These are phyloP conservation scores for Drosophila leontia DNA, from an alignment of 1,140 invertebrate genomes.

Conservation along the genomic window DNA sequence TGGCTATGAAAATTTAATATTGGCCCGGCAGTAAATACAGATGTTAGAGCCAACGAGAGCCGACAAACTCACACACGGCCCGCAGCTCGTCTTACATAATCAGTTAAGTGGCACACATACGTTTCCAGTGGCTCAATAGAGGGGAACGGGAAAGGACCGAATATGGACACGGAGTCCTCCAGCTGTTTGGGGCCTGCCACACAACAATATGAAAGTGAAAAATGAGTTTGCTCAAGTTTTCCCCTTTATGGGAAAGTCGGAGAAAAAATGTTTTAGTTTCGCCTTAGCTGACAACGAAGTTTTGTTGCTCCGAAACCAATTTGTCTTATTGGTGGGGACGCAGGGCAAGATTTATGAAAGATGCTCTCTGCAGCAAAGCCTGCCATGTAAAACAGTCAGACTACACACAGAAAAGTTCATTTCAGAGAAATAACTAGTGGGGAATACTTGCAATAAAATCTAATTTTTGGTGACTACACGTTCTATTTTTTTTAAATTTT, in stretches of 20 bases:
- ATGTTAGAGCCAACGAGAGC: constrained; percentile 38
- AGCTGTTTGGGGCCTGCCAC: constrained; percentile 29
- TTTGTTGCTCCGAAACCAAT: constrained; percentile 65
- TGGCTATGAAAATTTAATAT: constrained; percentile 65
- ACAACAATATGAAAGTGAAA: constrained; percentile 80
- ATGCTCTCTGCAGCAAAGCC: constrained; percentile 3
- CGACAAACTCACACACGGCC: constrained; percentile 15
- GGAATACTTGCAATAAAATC: neutral
- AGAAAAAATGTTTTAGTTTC: constrained; percentile 64
- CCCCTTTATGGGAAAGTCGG: constrained; percentile 26
- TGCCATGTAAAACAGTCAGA: constrained; percentile 14
- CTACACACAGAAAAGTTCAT: neutral
- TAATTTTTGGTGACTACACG: neutral
- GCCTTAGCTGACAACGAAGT: constrained; percentile 68
- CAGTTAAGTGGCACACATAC: constrained; percentile 74
- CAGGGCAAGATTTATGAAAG: constrained; percentile 60
- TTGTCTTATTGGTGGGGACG: constrained; percentile 67
- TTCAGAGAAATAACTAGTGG: constrained; percentile 7
- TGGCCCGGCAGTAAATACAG: constrained; percentile 55
- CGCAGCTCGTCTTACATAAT: constrained; percentile 66
- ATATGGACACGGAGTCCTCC: constrained; percentile 14
- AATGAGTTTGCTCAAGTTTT: constrained; percentile 77
- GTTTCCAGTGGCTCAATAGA: constrained; percentile 19
- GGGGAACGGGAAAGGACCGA: neutral
- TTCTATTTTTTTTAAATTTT: neutral